Evolutionary conservation across 2,888 invertebrate species (phyloP).

Genomic region (Rhyacophila evoluta): DNA sequence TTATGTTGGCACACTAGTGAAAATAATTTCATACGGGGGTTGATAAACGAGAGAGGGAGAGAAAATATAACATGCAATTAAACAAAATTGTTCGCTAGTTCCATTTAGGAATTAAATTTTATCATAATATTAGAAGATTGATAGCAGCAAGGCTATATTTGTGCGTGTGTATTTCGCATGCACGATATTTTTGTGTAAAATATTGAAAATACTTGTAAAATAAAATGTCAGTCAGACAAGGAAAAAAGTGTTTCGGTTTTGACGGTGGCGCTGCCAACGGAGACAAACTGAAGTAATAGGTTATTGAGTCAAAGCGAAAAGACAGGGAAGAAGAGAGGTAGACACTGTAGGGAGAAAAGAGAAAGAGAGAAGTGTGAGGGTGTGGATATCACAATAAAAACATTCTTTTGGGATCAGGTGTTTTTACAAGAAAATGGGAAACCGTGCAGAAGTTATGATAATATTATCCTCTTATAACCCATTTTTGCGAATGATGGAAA

Average conservation of each 20-base stretch:
- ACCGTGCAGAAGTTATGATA: background rate
- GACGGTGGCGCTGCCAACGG: conserved; percentile 37
- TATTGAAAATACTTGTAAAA: no score
- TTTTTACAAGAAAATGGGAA: background rate
- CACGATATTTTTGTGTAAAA: background rate
- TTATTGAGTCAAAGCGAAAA: conserved; percentile 39
- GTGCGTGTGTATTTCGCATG: background rate
- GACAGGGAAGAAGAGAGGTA: conserved; percentile 29
- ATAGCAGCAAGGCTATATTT: no score
- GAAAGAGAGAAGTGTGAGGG: background rate
- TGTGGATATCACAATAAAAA: conserved; percentile 8
- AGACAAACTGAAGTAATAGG: conserved; percentile 34
- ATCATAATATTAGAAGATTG: no score
- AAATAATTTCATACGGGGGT: background rate
- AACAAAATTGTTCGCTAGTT: no score
- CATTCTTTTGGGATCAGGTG: conserved; percentile 23
- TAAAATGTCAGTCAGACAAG: background rate
- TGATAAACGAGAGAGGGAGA: background rate
- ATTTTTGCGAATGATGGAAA: background rate
- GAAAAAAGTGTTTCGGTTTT: background rate
- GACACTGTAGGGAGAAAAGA: conserved; percentile 49
- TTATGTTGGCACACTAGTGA: background rate
- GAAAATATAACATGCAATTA: background rate
- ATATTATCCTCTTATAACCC: background rate
- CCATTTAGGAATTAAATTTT: no score